Percentiles rank a stretch among this genome's conserved stretches.
phyloP scores from a whole-genome alignment of 2,797 vertebrate genomes.

The Silurus lanzhouensis region DNA sequence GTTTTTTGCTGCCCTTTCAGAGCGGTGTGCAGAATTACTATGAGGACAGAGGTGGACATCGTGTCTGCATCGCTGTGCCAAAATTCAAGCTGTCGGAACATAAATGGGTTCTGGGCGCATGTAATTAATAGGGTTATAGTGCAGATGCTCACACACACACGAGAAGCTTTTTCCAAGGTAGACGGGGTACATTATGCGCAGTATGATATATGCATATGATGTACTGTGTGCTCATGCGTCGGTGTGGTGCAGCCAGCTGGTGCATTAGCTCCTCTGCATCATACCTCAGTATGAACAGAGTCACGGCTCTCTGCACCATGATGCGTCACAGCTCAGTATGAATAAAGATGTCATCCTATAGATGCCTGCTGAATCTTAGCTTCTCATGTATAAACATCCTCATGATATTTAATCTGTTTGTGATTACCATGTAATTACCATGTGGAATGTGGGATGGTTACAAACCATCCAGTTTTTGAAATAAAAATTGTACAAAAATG shows the following conservation, averaged over 20 bases:
- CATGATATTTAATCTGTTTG: not conserved
- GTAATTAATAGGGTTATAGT: constrained; percentile 29
- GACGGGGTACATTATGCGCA: constrained; percentile 18
- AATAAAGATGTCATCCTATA: constrained; percentile 13
- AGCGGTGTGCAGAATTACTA: constrained; percentile 23
- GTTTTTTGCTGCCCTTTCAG: constrained; percentile 24
- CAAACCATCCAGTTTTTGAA: not conserved
- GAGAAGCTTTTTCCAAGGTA: not conserved
- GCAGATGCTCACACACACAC: constrained; percentile 15
- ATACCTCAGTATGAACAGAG: constrained; percentile 36
- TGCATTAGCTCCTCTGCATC: constrained; percentile 36
- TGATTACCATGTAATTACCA: not conserved
- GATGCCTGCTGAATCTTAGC: not conserved
- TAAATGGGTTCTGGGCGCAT: not conserved
- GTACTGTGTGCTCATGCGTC: constrained; percentile 15
- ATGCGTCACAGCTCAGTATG: constrained; percentile 14
- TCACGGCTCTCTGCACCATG: constrained; percentile 36
- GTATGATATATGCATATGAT: constrained; percentile 27
- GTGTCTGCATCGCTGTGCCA: constrained; percentile 11
- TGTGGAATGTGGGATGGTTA: not conserved
- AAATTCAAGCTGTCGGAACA: constrained; percentile 10
- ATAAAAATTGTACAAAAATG: not conserved
- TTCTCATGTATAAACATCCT: constrained; percentile 1
- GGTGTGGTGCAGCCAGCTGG: constrained; percentile 28
- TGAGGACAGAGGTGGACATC: constrained; percentile 11